These are phyloP conservation scores for Phyllotreta cruciferae DNA, from an alignment of 2,888 invertebrate species.

Conservation along the genomic window DNA sequence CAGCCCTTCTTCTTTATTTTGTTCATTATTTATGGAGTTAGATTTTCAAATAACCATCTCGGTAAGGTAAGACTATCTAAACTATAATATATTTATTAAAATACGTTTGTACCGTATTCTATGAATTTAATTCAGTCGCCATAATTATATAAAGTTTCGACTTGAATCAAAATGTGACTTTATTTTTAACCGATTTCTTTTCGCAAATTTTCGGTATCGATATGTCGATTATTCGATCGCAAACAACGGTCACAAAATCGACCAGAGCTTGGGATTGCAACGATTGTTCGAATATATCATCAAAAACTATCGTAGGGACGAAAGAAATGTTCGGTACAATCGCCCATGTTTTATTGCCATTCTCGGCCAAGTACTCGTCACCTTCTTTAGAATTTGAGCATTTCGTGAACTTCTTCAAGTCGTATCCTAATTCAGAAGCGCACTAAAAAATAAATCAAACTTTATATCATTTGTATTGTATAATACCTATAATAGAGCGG, in stretches of 20 bases:
- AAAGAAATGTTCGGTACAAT: conserved; percentile 52
- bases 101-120: too few species aligned
- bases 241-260: conserved; percentile 45
- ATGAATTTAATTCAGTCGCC: too few species aligned
- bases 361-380: conserved; percentile 30
- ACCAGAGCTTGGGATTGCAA: conserved; percentile 38
- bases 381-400: conserved; percentile 33
- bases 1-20: too few species aligned
- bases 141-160: too few species aligned
- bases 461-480: background rate
- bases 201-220: background rate
- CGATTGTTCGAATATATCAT: conserved; percentile 49
- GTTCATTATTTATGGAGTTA: too few species aligned
- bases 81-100: too few species aligned
- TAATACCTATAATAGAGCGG: background rate
- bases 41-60: too few species aligned
- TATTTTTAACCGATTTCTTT: conserved; percentile 1
- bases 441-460: conserved; percentile 30
- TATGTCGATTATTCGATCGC: conserved; percentile 24
- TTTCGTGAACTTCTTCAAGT: conserved; percentile 21
- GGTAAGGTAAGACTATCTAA: too few species aligned
- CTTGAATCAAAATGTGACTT: too few species aligned
- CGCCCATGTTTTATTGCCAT: conserved; percentile 42
- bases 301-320: conserved; percentile 59
- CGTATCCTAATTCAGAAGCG: conserved; percentile 24